Base-by-base conservation (phyloP, 2,113 vertebrate genomes). In the Macrotus californicus region DNA sequence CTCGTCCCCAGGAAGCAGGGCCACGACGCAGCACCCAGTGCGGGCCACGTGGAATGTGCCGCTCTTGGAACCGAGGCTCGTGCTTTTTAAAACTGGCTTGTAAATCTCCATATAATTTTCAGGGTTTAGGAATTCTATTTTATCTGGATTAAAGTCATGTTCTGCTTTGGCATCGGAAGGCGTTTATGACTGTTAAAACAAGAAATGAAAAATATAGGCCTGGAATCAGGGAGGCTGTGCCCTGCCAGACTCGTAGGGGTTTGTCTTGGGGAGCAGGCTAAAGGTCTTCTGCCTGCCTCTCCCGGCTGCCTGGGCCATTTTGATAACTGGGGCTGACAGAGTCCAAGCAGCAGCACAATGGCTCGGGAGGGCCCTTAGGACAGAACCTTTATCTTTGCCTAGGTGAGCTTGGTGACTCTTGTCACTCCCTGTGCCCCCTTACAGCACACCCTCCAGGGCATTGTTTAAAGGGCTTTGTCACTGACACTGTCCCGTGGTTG, bases 101-200 rank as follows among this genome's bases (percentile, higher is more conserved):
- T 97, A 98, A 98, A 98, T 97, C 97, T 93, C 84, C 54, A 91
- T 64, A 36, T 26, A 96, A 89, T 97, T 97, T 98, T 98, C 98
- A 93, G 94, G 87, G 93, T 96, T 98, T 96, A 96, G 97, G 97
- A 96, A 97, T 96, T 97, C 97, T 98, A 97, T 98, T 98, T 98
- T 98, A 97, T 97, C 98, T 98, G 98, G 98, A 98, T 98, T 98
- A 89, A 98, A 97, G 96, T 97, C 95, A 94, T 97, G 97, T 98
- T 98, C 96, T 96, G 95, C 97, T 95, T 97, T 97, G 98, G 98
- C 97, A 97, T 94, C 7, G 46, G 97, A 87, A 98, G 97, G 98
- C 97, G 97, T 98, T 98, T 98, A 98, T 80, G 95, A 97, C 97
- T 98, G 94, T 97, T 97, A 98, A 98, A 98, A 98, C 96, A 98